Percentiles rank a stretch among this genome's conserved stretches.
phyloP scores from a whole-genome alignment of 2,797 vertebrate genomes.

The Sitta carolinensis region DNA sequence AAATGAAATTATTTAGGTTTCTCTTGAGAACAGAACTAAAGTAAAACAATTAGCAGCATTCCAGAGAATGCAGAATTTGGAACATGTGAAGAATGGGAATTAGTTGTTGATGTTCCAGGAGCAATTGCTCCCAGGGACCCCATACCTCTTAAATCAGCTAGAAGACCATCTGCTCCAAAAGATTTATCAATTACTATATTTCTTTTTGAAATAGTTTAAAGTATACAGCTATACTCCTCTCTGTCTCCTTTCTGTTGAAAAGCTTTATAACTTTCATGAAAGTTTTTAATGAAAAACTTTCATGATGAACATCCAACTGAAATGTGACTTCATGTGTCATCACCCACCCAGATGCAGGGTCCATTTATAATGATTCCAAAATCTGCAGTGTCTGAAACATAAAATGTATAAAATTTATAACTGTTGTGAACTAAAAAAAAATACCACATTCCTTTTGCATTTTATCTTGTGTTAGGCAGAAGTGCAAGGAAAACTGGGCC shows the following conservation, averaged over 20 bases:
- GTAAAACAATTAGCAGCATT: conserved; percentile 51
- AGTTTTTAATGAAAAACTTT: neutral
- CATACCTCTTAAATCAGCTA: conserved; percentile 46
- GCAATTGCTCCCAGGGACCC: conserved; percentile 53
- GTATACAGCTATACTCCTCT: neutral
- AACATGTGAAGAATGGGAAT: conserved; percentile 49
- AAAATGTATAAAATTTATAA: neutral
- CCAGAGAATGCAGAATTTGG: conserved; percentile 38
- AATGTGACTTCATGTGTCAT: neutral
- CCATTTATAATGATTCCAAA: neutral
- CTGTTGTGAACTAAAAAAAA: neutral
- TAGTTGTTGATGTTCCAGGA: conserved; percentile 40
- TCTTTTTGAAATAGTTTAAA: conserved; percentile 3
- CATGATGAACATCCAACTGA: neutral
- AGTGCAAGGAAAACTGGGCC: neutral
- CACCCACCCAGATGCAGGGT: neutral
- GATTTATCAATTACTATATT: conserved; percentile 33
- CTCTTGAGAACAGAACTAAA: neutral
- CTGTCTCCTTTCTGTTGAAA: neutral
- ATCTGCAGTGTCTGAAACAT: neutral
- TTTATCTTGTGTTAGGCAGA: neutral
- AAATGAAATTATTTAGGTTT: conserved; percentile 38
- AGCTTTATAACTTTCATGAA: neutral
- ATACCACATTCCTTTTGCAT: neutral
- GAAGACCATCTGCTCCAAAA: conserved; percentile 64